Evolutionary conservation across 64 coral and sea anemone genomes (phyloP).

Genomic region (Stichodactyla mertensii): DNA sequence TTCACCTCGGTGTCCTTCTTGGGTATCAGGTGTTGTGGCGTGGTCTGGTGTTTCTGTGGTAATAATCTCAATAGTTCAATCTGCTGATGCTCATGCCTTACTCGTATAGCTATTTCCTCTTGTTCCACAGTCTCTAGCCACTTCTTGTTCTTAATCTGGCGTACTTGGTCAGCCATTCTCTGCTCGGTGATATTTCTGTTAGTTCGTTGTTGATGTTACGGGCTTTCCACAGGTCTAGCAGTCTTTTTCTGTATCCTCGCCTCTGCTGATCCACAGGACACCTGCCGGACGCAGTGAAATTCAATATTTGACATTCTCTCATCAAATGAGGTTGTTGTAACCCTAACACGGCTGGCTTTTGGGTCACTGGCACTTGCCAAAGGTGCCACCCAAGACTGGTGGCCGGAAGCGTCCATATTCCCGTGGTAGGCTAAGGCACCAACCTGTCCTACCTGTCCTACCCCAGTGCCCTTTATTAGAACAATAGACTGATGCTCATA

Average conservation of each 20-base stretch:
- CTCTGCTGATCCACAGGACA: constrained; percentile 25
- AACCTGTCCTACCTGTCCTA: too few species aligned
- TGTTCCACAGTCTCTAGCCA: constrained; percentile 27
- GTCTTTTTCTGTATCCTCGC: constrained; percentile 19
- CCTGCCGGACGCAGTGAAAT: not conserved
- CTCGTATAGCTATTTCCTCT: constrained; percentile 15
- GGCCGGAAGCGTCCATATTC: too few species aligned
- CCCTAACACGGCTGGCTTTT: too few species aligned
- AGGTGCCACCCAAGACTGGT: too few species aligned
- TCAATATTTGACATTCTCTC: constrained; percentile 3
- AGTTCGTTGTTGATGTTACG: constrained; percentile 25
- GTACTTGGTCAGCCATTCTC: constrained; percentile 43
- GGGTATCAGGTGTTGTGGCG: constrained; percentile 32
- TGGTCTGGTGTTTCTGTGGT: constrained; percentile 20
- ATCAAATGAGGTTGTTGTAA: not conserved
- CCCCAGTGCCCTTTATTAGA: too few species aligned
- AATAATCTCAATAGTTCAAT: constrained; percentile 11
- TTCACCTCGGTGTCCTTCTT: constrained; percentile 35
- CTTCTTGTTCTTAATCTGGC: constrained; percentile 29
- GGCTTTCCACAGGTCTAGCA: constrained; percentile 23
- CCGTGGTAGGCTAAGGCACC: too few species aligned
- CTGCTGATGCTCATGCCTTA: constrained; percentile 15
- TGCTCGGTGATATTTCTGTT: constrained; percentile 20
- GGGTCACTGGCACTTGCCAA: too few species aligned
- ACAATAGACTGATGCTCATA: too few species aligned